Evolutionary conservation across 2,797 vertebrate genomes (phyloP).

Genomic region (Alca torda): DNA sequence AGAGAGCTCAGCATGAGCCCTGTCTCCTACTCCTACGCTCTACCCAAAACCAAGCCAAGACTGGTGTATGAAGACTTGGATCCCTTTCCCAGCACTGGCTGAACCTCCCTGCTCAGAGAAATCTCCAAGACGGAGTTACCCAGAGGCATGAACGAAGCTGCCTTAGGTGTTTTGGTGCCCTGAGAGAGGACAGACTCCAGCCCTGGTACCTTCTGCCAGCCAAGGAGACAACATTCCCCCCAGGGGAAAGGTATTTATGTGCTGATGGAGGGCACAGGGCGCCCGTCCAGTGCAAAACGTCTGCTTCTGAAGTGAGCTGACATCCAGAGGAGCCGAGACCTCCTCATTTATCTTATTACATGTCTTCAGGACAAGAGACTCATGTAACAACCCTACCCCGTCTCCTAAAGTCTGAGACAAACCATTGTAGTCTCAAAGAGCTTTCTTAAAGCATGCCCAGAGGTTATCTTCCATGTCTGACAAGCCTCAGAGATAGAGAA

Average conservation of each 20-base stretch:
- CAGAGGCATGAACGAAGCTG: neutral
- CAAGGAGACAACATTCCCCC: neutral
- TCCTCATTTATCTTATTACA: neutral
- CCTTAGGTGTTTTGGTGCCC: neutral
- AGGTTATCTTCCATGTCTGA: neutral
- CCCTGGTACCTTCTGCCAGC: neutral
- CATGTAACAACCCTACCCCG: neutral
- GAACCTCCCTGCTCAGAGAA: neutral
- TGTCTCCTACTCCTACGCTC: rapidly evolving
- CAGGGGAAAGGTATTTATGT: rapidly evolving
- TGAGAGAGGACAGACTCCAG: neutral
- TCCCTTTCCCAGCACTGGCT: neutral
- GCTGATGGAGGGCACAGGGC: neutral
- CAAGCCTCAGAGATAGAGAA: neutral
- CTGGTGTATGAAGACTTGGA: neutral
- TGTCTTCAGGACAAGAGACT: neutral
- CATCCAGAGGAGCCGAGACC: neutral
- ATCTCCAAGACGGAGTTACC: rapidly evolving
- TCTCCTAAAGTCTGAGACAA: neutral
- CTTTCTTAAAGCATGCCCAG: neutral
- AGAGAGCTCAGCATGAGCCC: neutral
- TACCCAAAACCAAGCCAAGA: neutral
- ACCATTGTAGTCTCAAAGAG: neutral
- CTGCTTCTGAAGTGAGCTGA: neutral
- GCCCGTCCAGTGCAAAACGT: neutral